Evolutionary conservation across 30 jellyfish, hydroid and myxozoan species (phyloP), one percentile per base, ranked within the genome.

Genomic region (Hydra vulgaris): DNA sequence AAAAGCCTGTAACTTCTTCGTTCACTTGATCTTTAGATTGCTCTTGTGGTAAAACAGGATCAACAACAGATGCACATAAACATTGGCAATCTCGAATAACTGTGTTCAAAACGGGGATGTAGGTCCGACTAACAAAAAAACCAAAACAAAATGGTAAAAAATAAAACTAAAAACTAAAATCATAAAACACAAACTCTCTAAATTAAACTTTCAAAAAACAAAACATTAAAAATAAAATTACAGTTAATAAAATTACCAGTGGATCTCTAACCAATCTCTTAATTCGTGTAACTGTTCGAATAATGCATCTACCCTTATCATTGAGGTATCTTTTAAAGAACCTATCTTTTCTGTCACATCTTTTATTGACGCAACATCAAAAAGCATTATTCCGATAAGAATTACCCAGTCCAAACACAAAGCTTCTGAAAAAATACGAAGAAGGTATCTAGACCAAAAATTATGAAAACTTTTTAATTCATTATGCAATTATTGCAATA

Each of bases 341-440:
- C 74, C 84, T 81, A 91, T 78, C 70, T 91, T 91, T 52, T 91
- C 96, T 17, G 84, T 78, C 18, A 82, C 85, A 22, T 70, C 87
- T 17, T 83, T 54, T 53, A 91, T 70, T 26, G 87, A 53, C 16
- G 92, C 26, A 78, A 83, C 27, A 66, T 91, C 97, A 19, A 81
- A 90, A 74, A 91, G 87, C 92, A 91, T 83, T 84, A 91, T 70
- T 1, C 91, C 81, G 0, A 91, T 26, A 54, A 91, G 68, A n/a
- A 91, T 86, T 70, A 88, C 92, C 97, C 97, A 91, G 83, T 83
- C 97, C 18, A 91, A 25, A 72, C 97, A 91, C 17, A 96, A 87
- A 23, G 97, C 88, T 56, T 91, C 97, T 74, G 77, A 83, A 79
- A 91, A 86, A 71, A 91, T 85, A 3, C 79, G 55, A 71, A 86